Conservation (phyloP, 1,140 invertebrate genomes). For the Monochamus saltuarius region DNA sequence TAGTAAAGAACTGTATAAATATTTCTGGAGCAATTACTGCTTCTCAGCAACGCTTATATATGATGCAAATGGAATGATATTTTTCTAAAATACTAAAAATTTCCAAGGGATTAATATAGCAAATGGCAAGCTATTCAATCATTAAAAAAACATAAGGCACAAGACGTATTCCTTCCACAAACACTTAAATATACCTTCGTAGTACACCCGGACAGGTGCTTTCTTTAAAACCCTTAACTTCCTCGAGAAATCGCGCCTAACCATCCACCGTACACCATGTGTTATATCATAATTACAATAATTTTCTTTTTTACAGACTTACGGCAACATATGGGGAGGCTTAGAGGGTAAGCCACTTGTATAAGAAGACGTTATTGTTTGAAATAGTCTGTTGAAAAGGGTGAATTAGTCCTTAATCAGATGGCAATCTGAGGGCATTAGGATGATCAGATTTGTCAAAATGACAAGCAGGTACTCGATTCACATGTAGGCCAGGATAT, state of each 20-base stretch:
- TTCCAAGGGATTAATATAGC: not conserved
- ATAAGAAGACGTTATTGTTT: constrained; percentile 34
- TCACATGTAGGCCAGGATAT: constrained; percentile 31
- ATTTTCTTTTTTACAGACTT: constrained; percentile 36
- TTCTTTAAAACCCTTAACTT: constrained; percentile 23
- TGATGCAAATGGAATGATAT: too few species aligned
- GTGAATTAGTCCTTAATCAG: constrained; percentile 32
- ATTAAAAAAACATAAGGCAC: constrained; percentile 11
- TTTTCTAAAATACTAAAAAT: too few species aligned
- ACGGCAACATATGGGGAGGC: constrained; percentile 40
- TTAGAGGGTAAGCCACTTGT: constrained; percentile 18
- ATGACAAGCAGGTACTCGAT: constrained; percentile 37
- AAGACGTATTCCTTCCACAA: not conserved
- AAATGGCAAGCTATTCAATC: constrained; percentile 7
- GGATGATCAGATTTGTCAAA: constrained; percentile 38
- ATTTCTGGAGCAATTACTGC: too few species aligned
- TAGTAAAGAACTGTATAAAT: too few species aligned
- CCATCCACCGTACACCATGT: constrained; percentile 37
- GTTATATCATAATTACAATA: constrained; percentile 46
- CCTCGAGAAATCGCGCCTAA: constrained; percentile 27
- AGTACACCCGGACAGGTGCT: constrained; percentile 29
- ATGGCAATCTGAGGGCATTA: constrained; percentile 27
- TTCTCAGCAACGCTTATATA: too few species aligned
- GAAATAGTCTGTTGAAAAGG: constrained; percentile 35
- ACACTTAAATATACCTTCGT: constrained; percentile 15